These are phyloP conservation scores for Caenorhabditis sp. DNA, from an alignment of 2,888 invertebrate genomes.

Conservation along the genomic window DNA sequence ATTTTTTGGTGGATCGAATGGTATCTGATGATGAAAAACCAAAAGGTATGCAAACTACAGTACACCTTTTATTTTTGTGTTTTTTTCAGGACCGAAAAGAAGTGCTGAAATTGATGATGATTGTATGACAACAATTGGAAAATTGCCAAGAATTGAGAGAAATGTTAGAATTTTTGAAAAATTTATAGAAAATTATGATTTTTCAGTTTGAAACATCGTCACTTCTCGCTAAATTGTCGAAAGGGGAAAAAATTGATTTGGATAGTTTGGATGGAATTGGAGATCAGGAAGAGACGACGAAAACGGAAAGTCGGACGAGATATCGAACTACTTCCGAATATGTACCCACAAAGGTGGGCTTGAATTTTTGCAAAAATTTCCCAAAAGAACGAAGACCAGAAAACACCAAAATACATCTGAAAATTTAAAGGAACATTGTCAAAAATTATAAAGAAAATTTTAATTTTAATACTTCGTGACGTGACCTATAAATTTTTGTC, in stretches of 20 bases:
- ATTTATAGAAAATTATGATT: background rate
- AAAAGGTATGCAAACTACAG: too few species aligned
- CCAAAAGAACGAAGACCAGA: too few species aligned
- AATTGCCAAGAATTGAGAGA: background rate
- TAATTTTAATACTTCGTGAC: too few species aligned
- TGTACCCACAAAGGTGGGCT: background rate
- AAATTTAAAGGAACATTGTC: too few species aligned
- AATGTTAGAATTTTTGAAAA: background rate
- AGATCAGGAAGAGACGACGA: background rate
- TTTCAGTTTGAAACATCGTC: background rate
- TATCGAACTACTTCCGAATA: background rate
- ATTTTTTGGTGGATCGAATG: too few species aligned
- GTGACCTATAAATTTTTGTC: too few species aligned
- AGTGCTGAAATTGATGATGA: background rate
- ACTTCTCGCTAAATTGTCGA: background rate
- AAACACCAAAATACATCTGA: too few species aligned
- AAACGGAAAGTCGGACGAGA: background rate
- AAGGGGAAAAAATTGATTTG: background rate
- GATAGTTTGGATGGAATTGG: conserved; percentile 4
- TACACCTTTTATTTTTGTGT: too few species aligned
- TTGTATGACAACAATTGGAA: background rate
- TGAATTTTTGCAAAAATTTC: background rate
- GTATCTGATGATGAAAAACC: too few species aligned
- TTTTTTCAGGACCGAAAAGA: background rate
- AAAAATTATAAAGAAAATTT: too few species aligned